Conservation (phyloP, 2,888 invertebrate genomes). For the Bibio marci region DNA sequence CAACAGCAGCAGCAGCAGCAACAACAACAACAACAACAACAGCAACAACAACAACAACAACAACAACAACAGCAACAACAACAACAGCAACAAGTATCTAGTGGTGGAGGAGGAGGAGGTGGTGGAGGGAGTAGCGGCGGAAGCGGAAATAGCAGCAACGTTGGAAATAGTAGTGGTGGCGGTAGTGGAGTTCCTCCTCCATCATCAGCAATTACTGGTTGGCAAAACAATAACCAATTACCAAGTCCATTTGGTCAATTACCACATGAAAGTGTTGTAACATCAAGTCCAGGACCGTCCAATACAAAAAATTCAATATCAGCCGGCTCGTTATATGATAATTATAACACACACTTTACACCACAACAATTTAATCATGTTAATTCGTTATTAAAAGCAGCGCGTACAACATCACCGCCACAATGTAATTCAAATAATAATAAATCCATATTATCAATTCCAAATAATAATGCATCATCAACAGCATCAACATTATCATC, state of each 20-base stretch:
- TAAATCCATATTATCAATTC: constrained; percentile 12
- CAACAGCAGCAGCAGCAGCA: constrained; percentile 33
- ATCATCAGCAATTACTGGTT: constrained; percentile 32
- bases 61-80: neutral
- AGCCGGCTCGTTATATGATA: constrained; percentile 37
- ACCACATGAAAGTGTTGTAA: constrained; percentile 60
- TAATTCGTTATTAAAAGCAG: constrained; percentile 5
- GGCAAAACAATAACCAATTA: constrained; percentile 55
- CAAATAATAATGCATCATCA: constrained; percentile 3
- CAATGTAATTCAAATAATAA: constrained; percentile 18
- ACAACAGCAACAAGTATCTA: constrained; percentile 3
- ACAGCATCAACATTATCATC: neutral
- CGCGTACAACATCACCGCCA: constrained; percentile 27
- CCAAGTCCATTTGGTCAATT: constrained; percentile 61
- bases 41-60: neutral
- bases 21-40: constrained; percentile 15
- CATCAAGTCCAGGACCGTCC: constrained; percentile 40
- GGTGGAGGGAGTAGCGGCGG: neutral
- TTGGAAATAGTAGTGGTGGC: neutral
- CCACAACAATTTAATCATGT: constrained; percentile 13
- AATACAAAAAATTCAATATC: constrained; percentile 39
- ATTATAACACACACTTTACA: constrained; percentile 52
- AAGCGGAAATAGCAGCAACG: neutral
- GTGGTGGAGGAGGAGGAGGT: too few relatives aligned
- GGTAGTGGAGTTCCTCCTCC: neutral